Evolutionary conservation across 2,113 vertebrate species (phyloP).

Genomic region (Chlamydotis undulata): DNA sequence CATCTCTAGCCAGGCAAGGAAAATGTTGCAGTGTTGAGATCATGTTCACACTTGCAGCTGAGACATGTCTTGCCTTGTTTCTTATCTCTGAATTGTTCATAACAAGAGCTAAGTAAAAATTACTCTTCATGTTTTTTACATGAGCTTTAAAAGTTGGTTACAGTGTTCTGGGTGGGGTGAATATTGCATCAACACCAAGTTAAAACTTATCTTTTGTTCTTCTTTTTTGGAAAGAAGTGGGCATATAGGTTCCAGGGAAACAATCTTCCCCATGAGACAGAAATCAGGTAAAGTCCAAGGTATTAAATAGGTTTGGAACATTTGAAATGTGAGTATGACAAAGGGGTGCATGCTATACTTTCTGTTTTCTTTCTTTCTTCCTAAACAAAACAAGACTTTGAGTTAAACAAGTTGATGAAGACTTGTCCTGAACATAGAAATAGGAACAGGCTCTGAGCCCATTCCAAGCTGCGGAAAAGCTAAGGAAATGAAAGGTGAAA

Average conservation of each 20-base stretch:
- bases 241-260: constrained; percentile 21
- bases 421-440: background rate
- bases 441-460: background rate
- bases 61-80: constrained; percentile 34
- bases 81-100: constrained; percentile 64
- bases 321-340: background rate
- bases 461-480: background rate
- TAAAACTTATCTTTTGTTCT: constrained; percentile 63
- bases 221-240: constrained; percentile 48
- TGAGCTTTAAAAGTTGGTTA: constrained; percentile 64
- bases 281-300: background rate
- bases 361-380: background rate
- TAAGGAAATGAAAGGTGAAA: background rate
- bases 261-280: background rate
- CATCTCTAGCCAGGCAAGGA: constrained; percentile 37
- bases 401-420: background rate
- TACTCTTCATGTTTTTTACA: constrained; percentile 59
- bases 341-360: background rate
- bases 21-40: constrained; percentile 37
- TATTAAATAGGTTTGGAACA: background rate
- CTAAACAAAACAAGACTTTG: background rate
- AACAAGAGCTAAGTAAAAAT: constrained; percentile 51
- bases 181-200: constrained; percentile 60
- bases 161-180: constrained; percentile 60
- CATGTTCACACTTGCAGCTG: constrained; percentile 19